These are phyloP conservation scores for Mesoclemmys tuberculata DNA, from an alignment of 2,113 vertebrate species.

Conservation along the genomic window DNA sequence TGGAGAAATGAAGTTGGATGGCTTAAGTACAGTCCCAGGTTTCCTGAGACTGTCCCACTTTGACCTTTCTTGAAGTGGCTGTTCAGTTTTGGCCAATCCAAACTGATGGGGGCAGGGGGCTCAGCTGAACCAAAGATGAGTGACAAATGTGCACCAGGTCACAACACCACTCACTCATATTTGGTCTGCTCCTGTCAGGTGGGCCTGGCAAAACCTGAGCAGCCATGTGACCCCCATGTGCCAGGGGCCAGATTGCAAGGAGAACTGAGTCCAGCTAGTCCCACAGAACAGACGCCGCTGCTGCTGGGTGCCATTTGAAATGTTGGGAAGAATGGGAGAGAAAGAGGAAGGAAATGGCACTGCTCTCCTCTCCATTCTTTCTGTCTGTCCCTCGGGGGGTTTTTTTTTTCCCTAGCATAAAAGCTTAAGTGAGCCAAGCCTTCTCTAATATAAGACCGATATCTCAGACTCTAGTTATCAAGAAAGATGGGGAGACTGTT, in stretches of 20 bases:
- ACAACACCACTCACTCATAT: neutral
- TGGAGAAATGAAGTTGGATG: neutral
- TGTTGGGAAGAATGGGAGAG: neutral
- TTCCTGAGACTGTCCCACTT: neutral
- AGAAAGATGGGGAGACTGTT: neutral
- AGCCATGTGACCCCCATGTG: neutral
- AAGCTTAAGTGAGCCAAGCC: neutral
- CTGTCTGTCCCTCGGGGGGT: neutral
- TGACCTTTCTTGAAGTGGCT: neutral
- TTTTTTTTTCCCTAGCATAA: neutral
- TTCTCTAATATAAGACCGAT: neutral
- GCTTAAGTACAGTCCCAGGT: neutral
- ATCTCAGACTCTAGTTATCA: neutral
- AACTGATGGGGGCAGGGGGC: neutral
- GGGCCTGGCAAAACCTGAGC: neutral
- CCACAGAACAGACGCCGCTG: neutral
- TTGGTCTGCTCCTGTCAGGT: neutral
- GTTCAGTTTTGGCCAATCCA: neutral
- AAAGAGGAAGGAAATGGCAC: neutral
- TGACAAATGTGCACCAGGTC: neutral
- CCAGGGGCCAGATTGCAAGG: neutral
- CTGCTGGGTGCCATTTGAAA: neutral
- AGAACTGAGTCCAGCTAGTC: neutral
- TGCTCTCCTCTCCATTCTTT: neutral
- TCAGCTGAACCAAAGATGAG: neutral